Percentiles rank a stretch among this genome's conserved stretches.
Evolutionary conservation across 1,140 invertebrate species (phyloP).

Genomic region (Meloidogyne exigua): DNA sequence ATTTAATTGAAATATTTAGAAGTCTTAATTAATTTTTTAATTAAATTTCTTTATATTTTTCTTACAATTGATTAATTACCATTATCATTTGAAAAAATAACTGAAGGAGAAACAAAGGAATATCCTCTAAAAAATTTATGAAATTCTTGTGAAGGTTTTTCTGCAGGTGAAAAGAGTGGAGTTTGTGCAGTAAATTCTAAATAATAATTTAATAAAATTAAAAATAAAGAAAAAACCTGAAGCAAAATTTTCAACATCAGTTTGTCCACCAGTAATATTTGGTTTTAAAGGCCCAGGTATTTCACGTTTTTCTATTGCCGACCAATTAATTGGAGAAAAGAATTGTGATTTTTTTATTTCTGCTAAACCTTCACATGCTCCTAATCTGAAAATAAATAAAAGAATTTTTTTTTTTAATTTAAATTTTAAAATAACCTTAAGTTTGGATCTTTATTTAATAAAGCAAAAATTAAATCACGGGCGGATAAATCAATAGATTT

Average conservation of each 20-base stretch:
- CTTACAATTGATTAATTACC: background rate
- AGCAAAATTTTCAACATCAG: constrained; percentile 37
- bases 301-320: constrained; percentile 73
- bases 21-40: no score
- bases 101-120: constrained; percentile 88
- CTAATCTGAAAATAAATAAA: constrained; percentile 71
- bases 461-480: constrained; percentile 72
- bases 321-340: constrained; percentile 79
- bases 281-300: constrained; percentile 80
- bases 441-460: constrained; percentile 83
- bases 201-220: background rate
- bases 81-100: constrained; percentile 79
- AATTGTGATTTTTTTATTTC: constrained; percentile 84
- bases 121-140: constrained; percentile 82
- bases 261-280: constrained; percentile 73
- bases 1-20: no score
- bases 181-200: constrained; percentile 87
- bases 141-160: constrained; percentile 74
- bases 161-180: constrained; percentile 83
- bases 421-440: background rate
- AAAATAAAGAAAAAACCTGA: constrained; percentile 9
- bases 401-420: background rate
- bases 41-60: no score
- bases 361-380: constrained; percentile 75
- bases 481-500: constrained; percentile 71